These are phyloP conservation scores for Ammospiza caudacuta DNA, from an alignment of 2,113 vertebrate species.

Conservation along the genomic window DNA sequence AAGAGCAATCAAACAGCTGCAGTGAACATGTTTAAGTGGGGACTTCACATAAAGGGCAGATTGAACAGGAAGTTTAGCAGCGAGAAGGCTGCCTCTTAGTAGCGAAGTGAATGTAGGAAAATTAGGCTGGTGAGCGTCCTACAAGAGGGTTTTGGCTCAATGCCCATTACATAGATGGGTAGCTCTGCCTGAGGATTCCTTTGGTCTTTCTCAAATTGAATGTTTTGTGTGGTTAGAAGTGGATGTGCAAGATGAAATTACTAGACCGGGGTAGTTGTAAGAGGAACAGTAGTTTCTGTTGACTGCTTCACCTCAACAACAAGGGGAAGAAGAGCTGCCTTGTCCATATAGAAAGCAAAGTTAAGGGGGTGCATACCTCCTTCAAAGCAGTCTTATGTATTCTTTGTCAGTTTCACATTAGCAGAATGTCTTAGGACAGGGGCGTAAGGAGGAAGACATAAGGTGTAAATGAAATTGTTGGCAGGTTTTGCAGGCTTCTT, in stretches of 20 bases:
- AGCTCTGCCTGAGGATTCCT: not conserved
- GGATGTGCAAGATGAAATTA: not conserved
- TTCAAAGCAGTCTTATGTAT: not conserved
- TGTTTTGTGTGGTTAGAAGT: not conserved
- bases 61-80: not conserved
- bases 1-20: not conserved
- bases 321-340: not conserved
- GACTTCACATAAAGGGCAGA: not conserved
- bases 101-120: not conserved
- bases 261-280: not conserved
- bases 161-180: not conserved
- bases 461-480: not conserved
- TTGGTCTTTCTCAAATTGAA: not conserved
- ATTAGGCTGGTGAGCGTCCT: not conserved
- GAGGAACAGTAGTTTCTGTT: not conserved
- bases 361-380: not conserved
- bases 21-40: not conserved
- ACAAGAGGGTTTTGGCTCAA: fast-evolving
- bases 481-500: not conserved
- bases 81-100: not conserved
- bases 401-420: not conserved
- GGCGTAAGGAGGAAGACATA: not conserved
- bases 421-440: not conserved
- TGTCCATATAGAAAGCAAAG: not conserved
- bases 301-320: not conserved